Evolutionary conservation across 2,113 vertebrate species (phyloP).

Genomic region (Ibidorhyncha struthersii): DNA sequence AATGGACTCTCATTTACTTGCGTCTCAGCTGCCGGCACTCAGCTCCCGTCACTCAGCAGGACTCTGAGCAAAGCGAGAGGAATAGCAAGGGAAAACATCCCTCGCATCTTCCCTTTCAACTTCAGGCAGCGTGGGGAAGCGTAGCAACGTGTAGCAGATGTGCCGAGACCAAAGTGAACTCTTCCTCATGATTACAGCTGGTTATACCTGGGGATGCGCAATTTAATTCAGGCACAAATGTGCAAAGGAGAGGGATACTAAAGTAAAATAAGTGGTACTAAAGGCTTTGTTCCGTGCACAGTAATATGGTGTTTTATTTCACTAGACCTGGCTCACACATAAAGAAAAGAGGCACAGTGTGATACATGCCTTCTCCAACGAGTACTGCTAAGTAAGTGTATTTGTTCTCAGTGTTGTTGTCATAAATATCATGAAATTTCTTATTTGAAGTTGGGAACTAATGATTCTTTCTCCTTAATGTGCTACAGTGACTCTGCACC

Average conservation of each 20-base stretch:
- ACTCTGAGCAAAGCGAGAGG: constrained; percentile 59
- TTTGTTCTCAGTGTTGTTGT: constrained; percentile 65
- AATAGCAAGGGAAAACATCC: constrained; percentile 62
- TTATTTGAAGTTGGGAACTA: constrained; percentile 75
- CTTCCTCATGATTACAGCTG: constrained; percentile 74
- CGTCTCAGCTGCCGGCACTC: not conserved
- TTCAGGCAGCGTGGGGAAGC: constrained; percentile 49
- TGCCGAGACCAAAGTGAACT: constrained; percentile 76
- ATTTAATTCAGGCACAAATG: constrained; percentile 73
- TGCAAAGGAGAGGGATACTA: constrained; percentile 67
- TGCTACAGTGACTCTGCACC: constrained; percentile 67
- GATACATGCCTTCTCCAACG: constrained; percentile 39
- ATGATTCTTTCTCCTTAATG: constrained; percentile 77
- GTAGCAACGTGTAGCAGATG: constrained; percentile 72
- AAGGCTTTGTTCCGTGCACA: constrained; percentile 68
- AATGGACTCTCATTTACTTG: constrained; percentile 46
- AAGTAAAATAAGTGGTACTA: constrained; percentile 69
- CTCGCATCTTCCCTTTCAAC: constrained; percentile 68
- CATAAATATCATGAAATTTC: constrained; percentile 74
- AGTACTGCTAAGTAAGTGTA: constrained; percentile 44
- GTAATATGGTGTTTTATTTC: constrained; percentile 71
- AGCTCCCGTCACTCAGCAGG: constrained; percentile 11
- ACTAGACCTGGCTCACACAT: constrained; percentile 67
- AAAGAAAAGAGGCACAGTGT: constrained; percentile 65
- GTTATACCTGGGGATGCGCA: constrained; percentile 78